These are phyloP conservation scores for Caenorhabditis panamensis DNA, from an alignment of 2,888 invertebrate genomes.

Conservation along the genomic window DNA sequence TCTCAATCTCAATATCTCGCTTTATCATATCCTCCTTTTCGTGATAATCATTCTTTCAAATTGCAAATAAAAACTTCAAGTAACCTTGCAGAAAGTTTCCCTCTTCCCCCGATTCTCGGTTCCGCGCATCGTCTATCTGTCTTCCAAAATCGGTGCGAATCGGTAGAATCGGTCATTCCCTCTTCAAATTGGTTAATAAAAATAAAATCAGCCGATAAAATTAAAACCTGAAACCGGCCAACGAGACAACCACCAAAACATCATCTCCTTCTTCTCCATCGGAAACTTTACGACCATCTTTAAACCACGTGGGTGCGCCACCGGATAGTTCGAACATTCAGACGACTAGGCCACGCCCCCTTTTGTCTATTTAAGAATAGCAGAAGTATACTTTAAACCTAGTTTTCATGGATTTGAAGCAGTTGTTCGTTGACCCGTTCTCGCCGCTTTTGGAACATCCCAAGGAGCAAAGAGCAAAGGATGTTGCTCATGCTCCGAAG, in stretches of 20 bases:
- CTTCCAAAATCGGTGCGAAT: too few relatives aligned
- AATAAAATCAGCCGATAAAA: not conserved
- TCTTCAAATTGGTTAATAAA: not conserved
- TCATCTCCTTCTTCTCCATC: too few relatives aligned
- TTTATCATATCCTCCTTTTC: too few relatives aligned
- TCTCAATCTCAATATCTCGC: too few relatives aligned
- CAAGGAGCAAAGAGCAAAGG: slow-evolving; percentile 53
- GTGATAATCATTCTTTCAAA: too few relatives aligned
- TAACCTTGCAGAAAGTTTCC: too few relatives aligned
- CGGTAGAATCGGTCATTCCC: slow-evolving; percentile 1
- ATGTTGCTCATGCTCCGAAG: slow-evolving; percentile 77
- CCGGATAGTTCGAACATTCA: slow-evolving; percentile 21
- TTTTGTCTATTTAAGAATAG: not conserved
- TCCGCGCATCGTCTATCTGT: too few relatives aligned
- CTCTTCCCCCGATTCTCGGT: too few relatives aligned
- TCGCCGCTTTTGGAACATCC: slow-evolving; percentile 69
- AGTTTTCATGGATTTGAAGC: slow-evolving; percentile 41
- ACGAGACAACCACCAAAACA: not conserved
- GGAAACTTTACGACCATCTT: not conserved
- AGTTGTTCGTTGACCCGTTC: slow-evolving; percentile 68
- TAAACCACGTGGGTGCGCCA: not conserved
- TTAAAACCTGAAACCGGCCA: not conserved
- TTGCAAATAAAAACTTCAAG: too few relatives aligned
- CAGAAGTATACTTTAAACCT: too few relatives aligned
- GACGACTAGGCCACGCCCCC: slow-evolving; percentile 10